Percentiles rank a stretch among this genome's conserved stretches.
Evolutionary conservation across 2,113 vertebrate genomes (phyloP).

Genomic region (Felis catus): DNA sequence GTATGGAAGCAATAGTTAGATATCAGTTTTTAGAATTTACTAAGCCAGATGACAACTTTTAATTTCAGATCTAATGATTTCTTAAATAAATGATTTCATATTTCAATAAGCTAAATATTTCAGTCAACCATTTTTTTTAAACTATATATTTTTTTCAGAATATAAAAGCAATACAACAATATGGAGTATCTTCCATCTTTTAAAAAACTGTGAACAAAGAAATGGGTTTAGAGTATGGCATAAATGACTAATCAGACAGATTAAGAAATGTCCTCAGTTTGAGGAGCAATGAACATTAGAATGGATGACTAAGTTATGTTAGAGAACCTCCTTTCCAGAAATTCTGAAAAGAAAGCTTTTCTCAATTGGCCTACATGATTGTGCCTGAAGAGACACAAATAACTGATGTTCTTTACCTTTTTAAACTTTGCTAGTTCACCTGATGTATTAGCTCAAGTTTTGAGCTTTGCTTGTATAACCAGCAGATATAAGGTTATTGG

Average conservation of each 20-base stretch:
- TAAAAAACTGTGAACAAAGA: neutral
- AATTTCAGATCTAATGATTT: constrained; percentile 1
- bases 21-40: constrained; percentile 21
- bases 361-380: neutral
- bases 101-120: constrained; percentile 31
- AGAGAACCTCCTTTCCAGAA: constrained; percentile 14
- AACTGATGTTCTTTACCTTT: neutral
- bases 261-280: neutral
- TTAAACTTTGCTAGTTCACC: neutral
- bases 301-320: neutral
- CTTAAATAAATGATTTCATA: constrained; percentile 49
- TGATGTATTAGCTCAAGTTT: neutral
- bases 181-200: neutral
- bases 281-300: neutral
- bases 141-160: neutral
- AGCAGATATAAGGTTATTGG: neutral
- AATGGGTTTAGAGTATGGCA: neutral
- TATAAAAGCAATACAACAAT: neutral
- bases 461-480: neutral
- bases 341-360: constrained; percentile 20
- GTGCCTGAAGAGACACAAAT: neutral
- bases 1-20: neutral
- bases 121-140: constrained; percentile 25
- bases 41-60: constrained; percentile 29
- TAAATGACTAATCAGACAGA: neutral